phyloP scores from a whole-genome alignment of 2,888 invertebrate species.

The Blastobasis lacticolella region DNA sequence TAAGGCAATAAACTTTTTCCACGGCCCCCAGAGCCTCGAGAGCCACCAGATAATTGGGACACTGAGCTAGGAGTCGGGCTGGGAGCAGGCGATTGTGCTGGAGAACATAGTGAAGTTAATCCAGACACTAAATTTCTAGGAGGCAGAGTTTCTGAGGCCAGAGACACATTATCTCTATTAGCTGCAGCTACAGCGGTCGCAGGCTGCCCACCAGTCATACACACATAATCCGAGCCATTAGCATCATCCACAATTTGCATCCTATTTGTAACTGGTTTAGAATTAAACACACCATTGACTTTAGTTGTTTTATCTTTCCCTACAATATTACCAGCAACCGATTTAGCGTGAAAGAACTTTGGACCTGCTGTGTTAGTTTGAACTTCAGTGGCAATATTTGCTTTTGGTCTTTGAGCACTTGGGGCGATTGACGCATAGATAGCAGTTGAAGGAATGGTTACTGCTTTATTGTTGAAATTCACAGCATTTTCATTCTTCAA shows the following conservation, averaged over 20 bases:
- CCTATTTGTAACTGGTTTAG: slow-evolving; percentile 43
- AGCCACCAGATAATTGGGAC: slow-evolving; percentile 77
- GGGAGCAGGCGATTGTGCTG: slow-evolving; percentile 73
- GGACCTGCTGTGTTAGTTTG: slow-evolving; percentile 68
- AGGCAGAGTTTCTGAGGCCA: slow-evolving; percentile 49
- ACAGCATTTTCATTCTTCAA: slow-evolving; percentile 51
- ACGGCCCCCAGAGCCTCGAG: slow-evolving; percentile 69
- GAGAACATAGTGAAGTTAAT: slow-evolving; percentile 65
- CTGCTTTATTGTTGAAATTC: slow-evolving; percentile 59
- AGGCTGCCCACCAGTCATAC: slow-evolving; percentile 85
- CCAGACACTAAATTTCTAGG: slow-evolving; percentile 59
- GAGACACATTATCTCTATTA: slow-evolving; percentile 57
- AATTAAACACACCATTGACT: slow-evolving; percentile 47
- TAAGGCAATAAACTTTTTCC: slow-evolving; percentile 85
- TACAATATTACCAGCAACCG: slow-evolving; percentile 73
- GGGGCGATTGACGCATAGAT: slow-evolving; percentile 71
- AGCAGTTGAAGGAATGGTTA: slow-evolving; percentile 63
- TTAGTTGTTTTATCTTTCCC: slow-evolving; percentile 47
- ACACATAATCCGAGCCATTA: slow-evolving; percentile 87
- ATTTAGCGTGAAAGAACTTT: slow-evolving; percentile 74
- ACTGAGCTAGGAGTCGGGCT: slow-evolving; percentile 78
- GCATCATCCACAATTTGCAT: slow-evolving; percentile 79
- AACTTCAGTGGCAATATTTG: slow-evolving; percentile 70
- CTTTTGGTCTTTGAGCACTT: slow-evolving; percentile 70
- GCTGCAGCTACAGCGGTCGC: slow-evolving; percentile 60